Evolutionary conservation across 2,888 invertebrate genomes (phyloP), one percentile per base, ranked within the genome.

Genomic region (Machimus atricapillus): DNA sequence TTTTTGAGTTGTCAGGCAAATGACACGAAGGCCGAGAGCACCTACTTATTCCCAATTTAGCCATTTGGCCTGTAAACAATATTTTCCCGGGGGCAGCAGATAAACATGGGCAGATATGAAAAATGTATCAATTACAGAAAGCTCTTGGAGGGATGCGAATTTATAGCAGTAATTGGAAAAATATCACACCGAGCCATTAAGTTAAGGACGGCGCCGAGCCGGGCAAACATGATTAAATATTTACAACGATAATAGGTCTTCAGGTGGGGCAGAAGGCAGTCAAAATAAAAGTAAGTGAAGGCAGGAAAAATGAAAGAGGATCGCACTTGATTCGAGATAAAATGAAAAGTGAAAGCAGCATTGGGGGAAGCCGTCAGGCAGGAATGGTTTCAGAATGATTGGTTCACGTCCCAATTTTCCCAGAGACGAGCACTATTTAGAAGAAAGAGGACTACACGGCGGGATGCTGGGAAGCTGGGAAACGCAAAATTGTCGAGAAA

Each of bases 301-400:
- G 66, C 27, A 66, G 23, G 12, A 27, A 37, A 83, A 66, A 66
- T 83, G 34, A 19, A 83, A 66, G 82, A 58, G 66, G 82, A 66
- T 83, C 82, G 40, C 40, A 66, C 66, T 83, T 83, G 82, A 83
- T 83, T 83, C 82, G 31, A 66, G 46, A 83, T 83, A 83, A 83
- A 83, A 83, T 83, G 66, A 83, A 83, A 83, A 83, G 82, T 83
- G 66, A 83, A 83, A 83, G 82, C 82, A 14, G 23, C 82, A 66
- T 40, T 16, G 19, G 66, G 27, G 58, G 23, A 66, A n/a, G 19
- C 19, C 34, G 40, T 66, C 37, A 40, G 82, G 19, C 56, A 23
- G 4, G 23, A 58, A 83, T 9, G 37, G 31, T 40, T 66, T 34
- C 37, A 34, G 40, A 37, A 66, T 66, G 58, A 83, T 58, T 83